Conservation (phyloP, 2,888 invertebrate genomes). For the Tridacna crocea region DNA sequence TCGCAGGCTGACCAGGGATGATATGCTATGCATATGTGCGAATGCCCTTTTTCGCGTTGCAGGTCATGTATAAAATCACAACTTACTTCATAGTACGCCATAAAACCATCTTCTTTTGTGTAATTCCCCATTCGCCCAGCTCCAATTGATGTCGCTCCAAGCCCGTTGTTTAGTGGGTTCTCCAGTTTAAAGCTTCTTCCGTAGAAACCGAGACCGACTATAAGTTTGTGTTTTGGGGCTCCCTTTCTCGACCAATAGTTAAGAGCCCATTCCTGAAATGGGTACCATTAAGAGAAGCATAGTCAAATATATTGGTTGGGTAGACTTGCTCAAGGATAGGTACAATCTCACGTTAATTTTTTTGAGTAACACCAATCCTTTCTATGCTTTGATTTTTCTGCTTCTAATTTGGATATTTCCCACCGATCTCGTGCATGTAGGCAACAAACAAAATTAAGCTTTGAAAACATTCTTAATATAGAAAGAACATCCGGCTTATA, state of each 20-base stretch:
- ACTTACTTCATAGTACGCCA: slow-evolving; percentile 81
- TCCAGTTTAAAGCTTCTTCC: slow-evolving; percentile 95
- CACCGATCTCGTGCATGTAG: too few species aligned
- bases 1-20: too few species aligned
- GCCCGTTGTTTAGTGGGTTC: slow-evolving; percentile 83
- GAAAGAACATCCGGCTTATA: too few species aligned
- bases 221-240: slow-evolving; percentile 95
- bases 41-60: too few species aligned
- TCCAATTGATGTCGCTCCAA: slow-evolving; percentile 71
- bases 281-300: neutral
- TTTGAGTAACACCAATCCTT: too few species aligned
- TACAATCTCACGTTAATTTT: too few species aligned
- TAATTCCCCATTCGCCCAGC: slow-evolving; percentile 71
- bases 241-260: slow-evolving; percentile 86
- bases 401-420: too few species aligned
- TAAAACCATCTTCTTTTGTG: slow-evolving; percentile 76
- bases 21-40: too few species aligned
- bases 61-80: neutral
- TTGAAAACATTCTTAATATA: too few species aligned
- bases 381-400: too few species aligned
- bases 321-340: too few species aligned
- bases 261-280: slow-evolving; percentile 76
- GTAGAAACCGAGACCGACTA: slow-evolving; percentile 95
- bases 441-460: too few species aligned
- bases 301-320: neutral